Evolutionary conservation across 2,888 invertebrate genomes (phyloP).

Genomic region (Parnassius apollo): DNA sequence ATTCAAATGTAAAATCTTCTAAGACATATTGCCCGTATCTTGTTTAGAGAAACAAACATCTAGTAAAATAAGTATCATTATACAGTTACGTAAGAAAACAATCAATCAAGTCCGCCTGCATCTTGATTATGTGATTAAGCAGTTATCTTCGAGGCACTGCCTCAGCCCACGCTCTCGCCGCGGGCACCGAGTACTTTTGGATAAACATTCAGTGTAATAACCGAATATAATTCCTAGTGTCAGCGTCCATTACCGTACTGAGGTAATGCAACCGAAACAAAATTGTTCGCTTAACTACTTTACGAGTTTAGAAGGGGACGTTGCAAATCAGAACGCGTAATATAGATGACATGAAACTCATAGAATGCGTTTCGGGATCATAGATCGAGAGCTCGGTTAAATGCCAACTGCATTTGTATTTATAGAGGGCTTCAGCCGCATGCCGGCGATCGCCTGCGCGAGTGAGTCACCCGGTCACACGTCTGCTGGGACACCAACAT

Average conservation of each 20-base stretch:
- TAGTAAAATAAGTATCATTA: conserved; percentile 47
- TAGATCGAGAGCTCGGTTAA: conserved; percentile 68
- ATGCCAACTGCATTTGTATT: conserved; percentile 76
- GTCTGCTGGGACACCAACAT: conserved; percentile 68
- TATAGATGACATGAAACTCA: conserved; percentile 42
- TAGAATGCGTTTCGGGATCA: conserved; percentile 58
- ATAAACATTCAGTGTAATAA: conserved; percentile 30
- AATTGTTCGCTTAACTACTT: conserved; percentile 22
- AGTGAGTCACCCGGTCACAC: conserved; percentile 66
- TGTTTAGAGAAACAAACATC: conserved; percentile 17
- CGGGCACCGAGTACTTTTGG: conserved; percentile 25
- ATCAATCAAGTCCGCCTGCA: conserved; percentile 46
- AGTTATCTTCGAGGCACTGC: conserved; percentile 44
- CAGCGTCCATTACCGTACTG: conserved; percentile 26
- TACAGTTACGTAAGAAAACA: conserved; percentile 35
- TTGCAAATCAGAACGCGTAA: conserved; percentile 37
- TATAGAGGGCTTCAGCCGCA: conserved; percentile 58
- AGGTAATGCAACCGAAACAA: conserved; percentile 15
- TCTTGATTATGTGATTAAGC: conserved; percentile 69
- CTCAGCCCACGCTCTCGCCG: conserved; percentile 31
- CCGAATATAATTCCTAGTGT: conserved; percentile 28
- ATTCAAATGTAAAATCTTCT: conserved; percentile 1
- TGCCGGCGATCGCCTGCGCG: conserved; percentile 39
- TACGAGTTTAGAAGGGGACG: conserved; percentile 29
- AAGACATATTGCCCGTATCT: neutral